Base-by-base conservation (phyloP, 2,797 vertebrate genomes). In the Mus caroli region DNA sequence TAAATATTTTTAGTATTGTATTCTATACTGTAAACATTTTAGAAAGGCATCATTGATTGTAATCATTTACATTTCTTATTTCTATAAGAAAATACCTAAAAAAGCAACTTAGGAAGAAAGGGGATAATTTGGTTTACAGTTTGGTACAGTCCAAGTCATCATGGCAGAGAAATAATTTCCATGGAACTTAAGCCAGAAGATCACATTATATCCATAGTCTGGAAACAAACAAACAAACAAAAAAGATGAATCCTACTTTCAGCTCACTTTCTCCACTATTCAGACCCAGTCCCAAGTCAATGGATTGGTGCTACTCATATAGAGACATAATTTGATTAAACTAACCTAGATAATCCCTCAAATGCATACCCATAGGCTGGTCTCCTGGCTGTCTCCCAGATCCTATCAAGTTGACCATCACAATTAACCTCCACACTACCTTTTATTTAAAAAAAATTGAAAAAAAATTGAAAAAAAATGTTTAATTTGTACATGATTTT, bases 401-500 rank as follows among this genome's bases (percentile, higher is more conserved):
- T 24, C 20, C 20, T 85, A 31, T 67, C 31, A 52, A 85, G 43
- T 67, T 67, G 40, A 50, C 19, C 50, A 85, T 67, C 11, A 85
- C 43, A 22, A 50, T 50, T 85, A 85, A 85, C 43, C 20, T 52
- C 54, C 5, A 62, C 43, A 19, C 26, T 52, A 43, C 75, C 67
- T 62, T 90, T 90, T 84, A 43, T 79, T 52, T 1, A 89, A 95
- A 0, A 88, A 88, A 85, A 88, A n/a, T n/a, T 40, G 69, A 78
- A 43, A 43, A 43, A 43, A 43, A 15, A 69, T 46, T 46, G 46
- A 64, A 78, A 64, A 64, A 17, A 14, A 76, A 43, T 2, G 6
- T 91, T 92, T 83, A 88, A 91, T 84, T 84, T 91, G 26, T 60
- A 71, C 37, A 80, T 58, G 26, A 91, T 43, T 13, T 84, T 79